Percentiles rank a stretch among this genome's conserved stretches.
Conservation (phyloP, 1,140 invertebrate species). For the Micrasema longulum region DNA sequence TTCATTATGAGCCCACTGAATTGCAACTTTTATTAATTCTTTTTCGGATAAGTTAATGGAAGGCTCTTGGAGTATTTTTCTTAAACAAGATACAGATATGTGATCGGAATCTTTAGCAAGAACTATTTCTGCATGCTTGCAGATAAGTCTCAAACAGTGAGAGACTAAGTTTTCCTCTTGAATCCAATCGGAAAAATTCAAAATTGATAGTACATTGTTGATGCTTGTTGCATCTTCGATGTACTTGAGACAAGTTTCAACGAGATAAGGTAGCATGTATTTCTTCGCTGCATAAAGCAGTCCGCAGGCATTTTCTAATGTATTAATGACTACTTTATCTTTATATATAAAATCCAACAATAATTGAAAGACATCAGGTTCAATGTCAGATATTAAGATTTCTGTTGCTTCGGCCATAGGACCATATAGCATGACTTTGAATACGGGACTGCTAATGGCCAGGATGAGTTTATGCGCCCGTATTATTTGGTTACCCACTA, state of each 20-base stretch:
- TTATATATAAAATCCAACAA: conserved; percentile 70
- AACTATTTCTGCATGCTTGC: conserved; percentile 64
- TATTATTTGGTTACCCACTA: conserved; percentile 66
- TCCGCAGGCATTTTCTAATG: conserved; percentile 68
- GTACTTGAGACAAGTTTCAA: conserved; percentile 64
- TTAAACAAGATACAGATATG: conserved; percentile 63
- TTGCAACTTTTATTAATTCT: conserved; percentile 63
- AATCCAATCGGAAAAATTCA: conserved; percentile 69
- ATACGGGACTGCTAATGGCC: conserved; percentile 78
- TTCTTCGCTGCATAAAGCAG: conserved; percentile 70
- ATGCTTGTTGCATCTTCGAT: conserved; percentile 66
- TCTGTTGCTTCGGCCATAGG: conserved; percentile 68
- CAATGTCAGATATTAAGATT: conserved; percentile 67
- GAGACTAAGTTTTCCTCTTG: conserved; percentile 63
- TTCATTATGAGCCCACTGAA: conserved; percentile 67
- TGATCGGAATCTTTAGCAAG: conserved; percentile 63
- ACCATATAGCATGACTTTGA: conserved; percentile 80
- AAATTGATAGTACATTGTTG: conserved; percentile 67
- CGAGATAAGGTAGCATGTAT: conserved; percentile 69
- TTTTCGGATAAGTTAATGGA: conserved; percentile 65
- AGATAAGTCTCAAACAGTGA: conserved; percentile 65
- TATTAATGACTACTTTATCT: conserved; percentile 64
- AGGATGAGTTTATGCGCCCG: conserved; percentile 77
- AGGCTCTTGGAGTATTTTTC: conserved; percentile 63
- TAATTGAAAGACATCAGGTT: conserved; percentile 68